Base-by-base conservation (phyloP, 2,797 vertebrate genomes). In the Lepilemur ruficaudatus region DNA sequence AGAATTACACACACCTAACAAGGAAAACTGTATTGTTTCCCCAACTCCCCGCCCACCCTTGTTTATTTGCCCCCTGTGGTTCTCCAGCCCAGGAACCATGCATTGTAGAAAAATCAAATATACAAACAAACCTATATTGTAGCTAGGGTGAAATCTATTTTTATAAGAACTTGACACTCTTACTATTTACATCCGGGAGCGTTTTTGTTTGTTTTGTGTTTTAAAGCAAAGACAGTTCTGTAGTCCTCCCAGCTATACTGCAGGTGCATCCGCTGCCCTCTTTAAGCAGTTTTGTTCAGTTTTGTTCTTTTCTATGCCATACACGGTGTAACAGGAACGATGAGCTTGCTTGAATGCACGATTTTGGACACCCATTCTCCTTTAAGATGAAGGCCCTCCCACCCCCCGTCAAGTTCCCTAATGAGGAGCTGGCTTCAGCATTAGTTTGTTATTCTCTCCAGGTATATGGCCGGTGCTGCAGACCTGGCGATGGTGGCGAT, bases 81-180 rank as follows among this genome's bases (percentile, higher is more conserved):
- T 98, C 98, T 98, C 98, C 97, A 98, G 91, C 98, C 97, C 98
- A 98, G 98, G 98, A 99, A 98, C 98, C 98, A 98, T 99, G 98
- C 98, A 99, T 97, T 96, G 98, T 99, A 99, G 98, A 98, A 98
- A 99, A 99, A 98, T 98, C 98, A 98, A 98, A 99, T 98, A 98
- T 98, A 99, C 98, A 99, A 99, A 99, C 98, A 98, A 98, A 99
- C 98, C 98, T 98, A 98, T 98, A 96, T 95, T 28, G 98, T 98
- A 98, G 98, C 98, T 98, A 98, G 98, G 98, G 97, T 97, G 98
- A 98, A 98, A 98, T 98, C 98, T 98, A 98, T 98, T 98, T 98
- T 91, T 97, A 98, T 98, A 99, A 99, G 98, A 99, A 98, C 98
- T 96, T 48, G 72, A 98, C 97, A 98, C 97, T 97, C 96, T 97